Evolutionary conservation across 2,888 invertebrate species (phyloP), one percentile per base, ranked within the genome.

Genomic region (Gryllus longicercus): DNA sequence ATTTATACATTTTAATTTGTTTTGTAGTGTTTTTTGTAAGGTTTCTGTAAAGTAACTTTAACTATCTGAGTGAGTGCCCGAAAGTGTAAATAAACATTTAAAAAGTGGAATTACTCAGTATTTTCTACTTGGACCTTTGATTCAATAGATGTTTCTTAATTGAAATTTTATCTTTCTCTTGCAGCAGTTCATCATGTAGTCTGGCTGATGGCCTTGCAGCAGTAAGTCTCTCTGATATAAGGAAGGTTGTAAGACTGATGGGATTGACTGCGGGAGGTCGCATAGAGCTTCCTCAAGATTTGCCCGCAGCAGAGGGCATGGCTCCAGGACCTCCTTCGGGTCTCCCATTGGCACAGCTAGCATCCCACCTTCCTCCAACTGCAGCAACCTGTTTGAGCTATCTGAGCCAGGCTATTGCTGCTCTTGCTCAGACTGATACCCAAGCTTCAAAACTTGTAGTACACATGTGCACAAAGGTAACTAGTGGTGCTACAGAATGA

Each of bases 191-290:
- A 78, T 86, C 87, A 2, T 88, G 88, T 83, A 87, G 87, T 82
- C 84, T 89, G 78, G 86, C 87, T 2, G 85, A 86, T 50, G 89
- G 88, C 5, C 84, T 90, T 79, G 86, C 87, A 81, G 86, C 87
- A 18, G 87, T 89, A 50, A 89, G 89, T n/a, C 85, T 92, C 80
- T 88, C 89, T 2, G 91, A 91, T 85, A 89, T 91, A 63, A 87
- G 89, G 80, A 89, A 90, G 84, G 88, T 91, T 1, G 89, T 91
- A 1, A 87, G 89, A 16, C 86, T 91, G 50, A 91, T 91, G 91
- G 90, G 90, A 49, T 85, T 91, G 79, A 89, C 90, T 76, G 91
- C 91, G 8, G 88, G 89, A 83, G 90, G 90, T 75, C 87, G 90
- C 80, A 88, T 90, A 50, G 89, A 89, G 83, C 85, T 88, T 11